These are phyloP conservation scores for Scophthalmus maximus DNA, from an alignment of 2,113 vertebrate species.

Conservation along the genomic window DNA sequence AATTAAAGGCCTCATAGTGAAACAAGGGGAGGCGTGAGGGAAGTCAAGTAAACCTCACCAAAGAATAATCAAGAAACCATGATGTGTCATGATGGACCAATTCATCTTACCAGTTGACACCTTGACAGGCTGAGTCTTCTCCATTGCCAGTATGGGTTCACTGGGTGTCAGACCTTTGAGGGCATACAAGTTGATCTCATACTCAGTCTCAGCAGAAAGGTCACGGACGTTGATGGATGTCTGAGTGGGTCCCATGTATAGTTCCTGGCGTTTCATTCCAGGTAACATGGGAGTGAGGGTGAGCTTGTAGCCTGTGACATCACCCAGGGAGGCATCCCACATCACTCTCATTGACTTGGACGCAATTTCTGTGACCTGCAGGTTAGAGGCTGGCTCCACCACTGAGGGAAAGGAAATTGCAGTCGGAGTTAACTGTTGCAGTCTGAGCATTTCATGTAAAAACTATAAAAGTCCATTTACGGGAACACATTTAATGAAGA, in stretches of 20 bases:
- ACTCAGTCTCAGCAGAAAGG: constrained; percentile 93
- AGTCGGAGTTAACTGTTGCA: not conserved
- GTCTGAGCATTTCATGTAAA: too few relatives aligned
- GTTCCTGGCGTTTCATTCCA: constrained; percentile 89
- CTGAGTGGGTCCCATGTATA: constrained; percentile 90
- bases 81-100: too few relatives aligned
- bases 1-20: constrained; percentile 39
- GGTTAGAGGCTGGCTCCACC: constrained; percentile 90
- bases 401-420: constrained; percentile 82
- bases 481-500: not conserved
- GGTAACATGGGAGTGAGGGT: constrained; percentile 90
- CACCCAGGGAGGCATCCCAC: constrained; percentile 89
- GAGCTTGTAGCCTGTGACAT: constrained; percentile 93
- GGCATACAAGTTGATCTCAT: constrained; percentile 93
- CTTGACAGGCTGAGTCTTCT: constrained; percentile 94
- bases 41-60: not conserved
- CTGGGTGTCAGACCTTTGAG: constrained; percentile 93
- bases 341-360: constrained; percentile 94
- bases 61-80: not conserved
- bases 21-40: not conserved
- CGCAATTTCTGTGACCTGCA: constrained; percentile 90
- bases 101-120: constrained; percentile 90
- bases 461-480: not conserved
- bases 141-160: constrained; percentile 88
- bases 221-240: constrained; percentile 91